phyloP scores from a whole-genome alignment of 2,113 vertebrate genomes.

The Forbesichthys agassizii region DNA sequence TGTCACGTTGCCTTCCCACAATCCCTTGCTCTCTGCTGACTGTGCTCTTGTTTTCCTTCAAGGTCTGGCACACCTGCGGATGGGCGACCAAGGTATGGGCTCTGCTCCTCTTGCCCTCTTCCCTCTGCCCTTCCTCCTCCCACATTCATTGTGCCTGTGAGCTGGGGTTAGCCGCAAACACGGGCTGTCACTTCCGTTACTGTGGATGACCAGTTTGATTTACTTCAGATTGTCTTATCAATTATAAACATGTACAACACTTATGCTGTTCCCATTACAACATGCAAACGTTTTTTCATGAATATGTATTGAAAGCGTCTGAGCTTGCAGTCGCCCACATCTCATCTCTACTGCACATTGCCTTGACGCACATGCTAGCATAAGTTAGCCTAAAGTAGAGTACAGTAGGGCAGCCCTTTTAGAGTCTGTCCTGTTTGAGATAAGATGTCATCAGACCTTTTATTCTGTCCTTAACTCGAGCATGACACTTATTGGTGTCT shows the following conservation, averaged over 20 bases:
- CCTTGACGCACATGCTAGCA: slow-evolving; percentile 19
- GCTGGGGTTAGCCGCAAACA: slow-evolving; percentile 79
- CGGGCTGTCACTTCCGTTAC: slow-evolving; percentile 78
- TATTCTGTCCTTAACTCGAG: slow-evolving; percentile 63
- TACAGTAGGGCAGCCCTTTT: not conserved
- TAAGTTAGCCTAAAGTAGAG: slow-evolving; percentile 18
- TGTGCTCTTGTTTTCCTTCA: slow-evolving; percentile 99
- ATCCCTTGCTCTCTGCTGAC: slow-evolving; percentile 98
- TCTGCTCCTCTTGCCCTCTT: slow-evolving; percentile 86
- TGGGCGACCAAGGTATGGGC: slow-evolving; percentile 99
- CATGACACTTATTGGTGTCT: slow-evolving; percentile 88
- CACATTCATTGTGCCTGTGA: slow-evolving; percentile 66
- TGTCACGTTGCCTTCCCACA: slow-evolving; percentile 86
- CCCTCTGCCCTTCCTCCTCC: slow-evolving; percentile 46
- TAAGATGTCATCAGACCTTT: slow-evolving; percentile 59
- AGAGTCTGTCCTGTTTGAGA: slow-evolving; percentile 17
- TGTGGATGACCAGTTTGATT: slow-evolving; percentile 74
- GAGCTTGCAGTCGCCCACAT: not conserved
- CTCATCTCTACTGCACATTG: slow-evolving; percentile 21
- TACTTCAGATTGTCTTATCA: slow-evolving; percentile 5
- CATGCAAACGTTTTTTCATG: not conserved
- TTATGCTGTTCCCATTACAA: too few relatives aligned
- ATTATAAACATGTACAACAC: too few relatives aligned
- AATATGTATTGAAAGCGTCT: slow-evolving; percentile 32
- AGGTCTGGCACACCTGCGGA: slow-evolving; percentile 99